Evolutionary conservation across 2,888 invertebrate species (phyloP).

Genomic region (Philereme transversata): DNA sequence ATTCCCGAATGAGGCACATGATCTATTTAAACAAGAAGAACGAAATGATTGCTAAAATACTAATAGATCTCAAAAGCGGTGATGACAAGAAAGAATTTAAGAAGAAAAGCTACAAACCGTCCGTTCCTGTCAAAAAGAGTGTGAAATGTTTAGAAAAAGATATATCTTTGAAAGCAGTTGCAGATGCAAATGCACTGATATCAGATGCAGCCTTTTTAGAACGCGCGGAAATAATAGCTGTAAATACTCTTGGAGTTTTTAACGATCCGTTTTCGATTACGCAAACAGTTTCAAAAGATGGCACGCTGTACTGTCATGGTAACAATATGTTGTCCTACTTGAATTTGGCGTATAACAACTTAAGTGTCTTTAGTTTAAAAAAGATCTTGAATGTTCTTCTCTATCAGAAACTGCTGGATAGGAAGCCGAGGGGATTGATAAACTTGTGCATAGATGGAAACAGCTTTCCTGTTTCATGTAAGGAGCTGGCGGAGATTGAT

Average conservation of each 20-base stretch:
- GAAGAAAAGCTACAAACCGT: constrained; percentile 33
- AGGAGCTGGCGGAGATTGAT: constrained; percentile 51
- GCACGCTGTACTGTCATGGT: constrained; percentile 47
- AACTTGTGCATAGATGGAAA: constrained; percentile 64
- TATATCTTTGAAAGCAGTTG: constrained; percentile 13
- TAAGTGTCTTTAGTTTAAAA: constrained; percentile 50
- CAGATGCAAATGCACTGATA: constrained; percentile 34
- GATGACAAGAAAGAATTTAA: constrained; percentile 44
- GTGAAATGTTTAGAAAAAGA: constrained; percentile 29
- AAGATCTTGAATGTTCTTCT: constrained; percentile 50
- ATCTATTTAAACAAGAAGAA: constrained; percentile 48
- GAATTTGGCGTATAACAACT: constrained; percentile 61
- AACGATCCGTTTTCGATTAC: constrained; percentile 49
- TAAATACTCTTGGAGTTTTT: constrained; percentile 45
- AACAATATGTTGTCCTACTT: constrained; percentile 59
- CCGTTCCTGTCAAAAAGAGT: constrained; percentile 7
- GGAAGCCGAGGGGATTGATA: constrained; percentile 56
- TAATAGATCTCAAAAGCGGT: constrained; percentile 41
- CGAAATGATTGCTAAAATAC: constrained; percentile 37
- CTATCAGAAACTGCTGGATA: constrained; percentile 46
- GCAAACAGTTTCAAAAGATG: constrained; percentile 44
- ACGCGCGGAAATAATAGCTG: constrained; percentile 47
- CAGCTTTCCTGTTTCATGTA: constrained; percentile 51
- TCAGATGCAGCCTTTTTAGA: constrained; percentile 43
- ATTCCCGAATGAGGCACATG: constrained; percentile 45